phyloP scores from a whole-genome alignment of 2,797 vertebrate genomes.

The Crenichthys baileyi region DNA sequence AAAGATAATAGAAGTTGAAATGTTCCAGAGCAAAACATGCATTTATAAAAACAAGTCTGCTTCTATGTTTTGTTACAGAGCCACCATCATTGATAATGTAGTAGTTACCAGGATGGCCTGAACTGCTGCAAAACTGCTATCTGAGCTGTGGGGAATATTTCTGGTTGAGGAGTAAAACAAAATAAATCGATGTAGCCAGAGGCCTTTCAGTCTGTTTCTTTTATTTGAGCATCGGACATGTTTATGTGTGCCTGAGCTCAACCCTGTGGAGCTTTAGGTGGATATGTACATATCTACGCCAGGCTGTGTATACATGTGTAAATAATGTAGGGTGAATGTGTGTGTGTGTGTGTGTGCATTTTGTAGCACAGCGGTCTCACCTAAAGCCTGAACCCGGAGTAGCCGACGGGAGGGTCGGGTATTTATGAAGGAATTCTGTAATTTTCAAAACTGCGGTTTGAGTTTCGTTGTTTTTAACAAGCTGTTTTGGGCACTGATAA shows the following conservation, averaged over 20 bases:
- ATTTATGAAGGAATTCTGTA: conserved; percentile 82
- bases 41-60: conserved; percentile 21
- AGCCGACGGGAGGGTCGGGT: conserved; percentile 62
- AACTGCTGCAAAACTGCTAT: conserved; percentile 55
- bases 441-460: conserved; percentile 84
- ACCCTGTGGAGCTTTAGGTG: neutral
- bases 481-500: conserved; percentile 82
- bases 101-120: conserved; percentile 51
- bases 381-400: conserved; percentile 67
- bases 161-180: conserved; percentile 41
- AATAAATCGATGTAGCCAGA: neutral
- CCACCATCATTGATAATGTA: too few species aligned
- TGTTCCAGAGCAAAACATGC: conserved; percentile 7
- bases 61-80: conserved; percentile 13
- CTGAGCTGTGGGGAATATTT: conserved; percentile 58
- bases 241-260: neutral
- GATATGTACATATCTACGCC: conserved; percentile 13
- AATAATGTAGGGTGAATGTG: neutral
- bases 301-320: conserved; percentile 7
- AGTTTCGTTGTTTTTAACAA: conserved; percentile 79
- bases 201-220: neutral
- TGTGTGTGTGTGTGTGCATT: conserved; percentile 12
- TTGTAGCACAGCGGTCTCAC: conserved; percentile 61
- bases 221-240: neutral
- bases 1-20: neutral